Base-by-base conservation (phyloP, 1,140 invertebrate species). In the Dendrolimus kikuchii region DNA sequence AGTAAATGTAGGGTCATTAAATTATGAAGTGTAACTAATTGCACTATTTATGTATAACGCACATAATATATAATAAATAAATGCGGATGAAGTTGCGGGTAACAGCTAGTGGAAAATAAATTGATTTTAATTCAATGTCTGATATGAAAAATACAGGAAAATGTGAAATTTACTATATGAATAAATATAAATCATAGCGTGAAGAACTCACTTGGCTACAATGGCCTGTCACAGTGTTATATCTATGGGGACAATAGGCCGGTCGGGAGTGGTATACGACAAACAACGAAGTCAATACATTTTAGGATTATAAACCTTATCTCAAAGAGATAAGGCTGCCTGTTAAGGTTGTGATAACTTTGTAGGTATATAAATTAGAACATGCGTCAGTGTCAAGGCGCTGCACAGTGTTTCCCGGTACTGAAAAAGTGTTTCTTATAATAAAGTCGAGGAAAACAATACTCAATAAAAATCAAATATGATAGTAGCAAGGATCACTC, bases 321-420 rank as follows among this genome's bases (percentile, higher is more conserved):
- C 38, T 37, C 47, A 7, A 38, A 10, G 50, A 45, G 0, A 48
- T 60, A 66, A 68, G 59, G 49, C 47, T 51, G 42, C 53, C 53
- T 50, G 37, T 39, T 45, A 49, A 46, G 38, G 57, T 50, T 64
- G 38, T 59, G 57, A 61, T 66, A 68, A 55, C 46, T 51, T 71
- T 69, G 73, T 43, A 45, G 51, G 60, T 67, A 49, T 69, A 69
- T 71, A 77, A 81, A 81, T 81, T 84, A 77, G 73, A 78, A 60
- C 59, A 81, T 82, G 69, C 69, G 71, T 84, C 81, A 79, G 64
- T 79, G 81, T 82, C 81, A 66, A 49, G 64, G 47, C 55, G 60
- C 53, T 63, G 65, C 55, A 23, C 23, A 23, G 23, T 23, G 23
- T 23, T 23, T 23, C 23, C 23, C 23, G 23, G 3, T 23, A 23